Evolutionary conservation across 2,888 invertebrate genomes (phyloP).

Genomic region (Harpalus rubripes): DNA sequence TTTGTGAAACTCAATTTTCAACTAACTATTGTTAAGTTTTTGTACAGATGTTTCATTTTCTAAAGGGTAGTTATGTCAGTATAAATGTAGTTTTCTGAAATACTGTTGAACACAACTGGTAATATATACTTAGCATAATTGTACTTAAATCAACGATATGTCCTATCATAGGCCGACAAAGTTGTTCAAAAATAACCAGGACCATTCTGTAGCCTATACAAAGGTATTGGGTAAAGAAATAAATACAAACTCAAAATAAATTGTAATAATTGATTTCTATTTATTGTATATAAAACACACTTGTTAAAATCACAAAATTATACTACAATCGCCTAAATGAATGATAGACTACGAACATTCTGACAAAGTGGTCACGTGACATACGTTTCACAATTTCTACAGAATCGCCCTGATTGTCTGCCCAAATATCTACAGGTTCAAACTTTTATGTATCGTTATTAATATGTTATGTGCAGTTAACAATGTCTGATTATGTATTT

Average conservation of each 20-base stretch:
- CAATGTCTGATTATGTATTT: constrained; percentile 64
- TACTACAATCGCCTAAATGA: constrained; percentile 67
- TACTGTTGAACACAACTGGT: constrained; percentile 66
- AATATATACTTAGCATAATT: constrained; percentile 64
- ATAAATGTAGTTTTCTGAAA: constrained; percentile 63
- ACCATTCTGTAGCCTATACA: constrained; percentile 63
- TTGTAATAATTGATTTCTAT: constrained; percentile 63
- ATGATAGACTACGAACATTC: constrained; percentile 65
- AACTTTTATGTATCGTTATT: constrained; percentile 64
- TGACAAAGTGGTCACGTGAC: constrained; percentile 63
- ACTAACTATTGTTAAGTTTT: constrained; percentile 57
- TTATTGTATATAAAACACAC: constrained; percentile 68
- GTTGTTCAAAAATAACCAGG: constrained; percentile 61
- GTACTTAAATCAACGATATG: constrained; percentile 67
- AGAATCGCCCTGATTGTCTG: constrained; percentile 68
- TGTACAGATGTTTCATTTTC: constrained; percentile 61
- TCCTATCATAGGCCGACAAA: constrained; percentile 66
- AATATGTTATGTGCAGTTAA: constrained; percentile 66
- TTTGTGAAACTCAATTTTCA: constrained; percentile 43
- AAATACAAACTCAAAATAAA: constrained; percentile 47
- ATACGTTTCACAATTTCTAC: constrained; percentile 62
- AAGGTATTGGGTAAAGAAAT: constrained; percentile 47
- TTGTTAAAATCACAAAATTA: constrained; percentile 66
- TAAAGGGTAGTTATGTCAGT: constrained; percentile 59
- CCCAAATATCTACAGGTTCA: constrained; percentile 67